Evolutionary conservation across 2,888 invertebrate genomes (phyloP), one percentile per base, ranked within the genome.

Genomic region (Arctia plantaginis): DNA sequence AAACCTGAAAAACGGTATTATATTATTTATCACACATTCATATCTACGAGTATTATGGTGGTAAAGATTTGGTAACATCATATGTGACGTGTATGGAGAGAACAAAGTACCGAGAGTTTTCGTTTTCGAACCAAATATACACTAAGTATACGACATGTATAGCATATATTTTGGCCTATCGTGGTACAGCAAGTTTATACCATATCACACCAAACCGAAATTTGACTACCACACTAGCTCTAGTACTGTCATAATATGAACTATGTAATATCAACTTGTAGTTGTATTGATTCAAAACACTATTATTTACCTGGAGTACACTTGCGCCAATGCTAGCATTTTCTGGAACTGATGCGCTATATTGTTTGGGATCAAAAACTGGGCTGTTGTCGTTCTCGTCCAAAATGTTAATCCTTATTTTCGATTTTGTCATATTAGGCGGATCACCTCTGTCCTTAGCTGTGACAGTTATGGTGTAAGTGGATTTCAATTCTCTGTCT

Each of bases 241-340:
- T n/a, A 4, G n/a, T 55, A 23, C 51, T 55, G 8, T 23, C n/a
- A 23, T 23, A 20, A 47, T 20, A 18, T 20, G 18, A 47, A 20
- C n/a, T n/a, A n/a, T n/a, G n/a, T n/a, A n/a, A n/a, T 44, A 44
- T 13, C 15, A 13, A 44, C 27, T 59, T 59, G 10, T 27, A n/a
- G 23, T 51, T 23, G 23, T 51, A 51, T 51, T 51, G 8, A 1
- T 55, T 59, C 12, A 59, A n/a, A 41, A 35, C 2, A 66, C 3
- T 18, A 35, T 59, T 69, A 76, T 76, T 92, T 92, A 98, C 98
- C 96, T 98, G 98, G 64, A 99, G 92, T 0, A 99, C 98, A 90
- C 98, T 98, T 65, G 98, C 98, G 12, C 99, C 99, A 83, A 99
- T 98, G 82, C 98, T 98, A n/a, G 98, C 98, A 92, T 99, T 98